Base-by-base conservation (phyloP, 2,888 invertebrate species). In the Crepidodera aurea region DNA sequence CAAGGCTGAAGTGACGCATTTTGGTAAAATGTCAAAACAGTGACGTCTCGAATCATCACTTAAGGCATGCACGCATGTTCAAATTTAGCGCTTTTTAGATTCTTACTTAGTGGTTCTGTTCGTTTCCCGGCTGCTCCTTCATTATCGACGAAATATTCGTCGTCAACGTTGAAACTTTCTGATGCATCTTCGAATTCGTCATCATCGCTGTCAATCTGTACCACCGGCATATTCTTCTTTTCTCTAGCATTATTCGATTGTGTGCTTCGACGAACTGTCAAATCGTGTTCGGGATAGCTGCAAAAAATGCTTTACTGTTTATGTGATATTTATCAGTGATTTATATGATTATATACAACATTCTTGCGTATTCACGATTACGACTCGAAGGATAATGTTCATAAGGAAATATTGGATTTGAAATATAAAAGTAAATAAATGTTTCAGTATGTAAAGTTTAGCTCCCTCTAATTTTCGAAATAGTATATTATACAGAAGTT, bases 121-220 rank as follows among this genome's bases (percentile, higher is more conserved):
- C 88, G 88, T 16, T 88, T 86, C 1, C 48, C 48, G 51, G 87
- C 83, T 1, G 46, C 25, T 12, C 79, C 77, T 53, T 88, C 86
- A 61, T 90, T 85, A 75, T 93, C 93, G 13, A 90, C 88, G 77
- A 93, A 93, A 83, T 91, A 90, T 76, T 95, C 94, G 75, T 96
- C 95, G 71, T 95, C 94, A 3, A 89, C 89, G 32, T 89, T 90
- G 77, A 92, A 92, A 53, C 87, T 86, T 75, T 94, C 95, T 1
- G 89, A 88, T 1, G 91, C 88, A 79, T 94, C 94, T 78, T 94
- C 94, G 74, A 92, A 90, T 75, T 96, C 95, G 77, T 94, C 93
- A 25, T 88, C 88, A 0, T 91, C 89, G 78, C 92, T 92, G 76
- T 90, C 89, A 1, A 87, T 86, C 72, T 89, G 84, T 71, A 89